phyloP scores from a whole-genome alignment of 1,140 invertebrate genomes.

The Drosophila nigromelanica region DNA sequence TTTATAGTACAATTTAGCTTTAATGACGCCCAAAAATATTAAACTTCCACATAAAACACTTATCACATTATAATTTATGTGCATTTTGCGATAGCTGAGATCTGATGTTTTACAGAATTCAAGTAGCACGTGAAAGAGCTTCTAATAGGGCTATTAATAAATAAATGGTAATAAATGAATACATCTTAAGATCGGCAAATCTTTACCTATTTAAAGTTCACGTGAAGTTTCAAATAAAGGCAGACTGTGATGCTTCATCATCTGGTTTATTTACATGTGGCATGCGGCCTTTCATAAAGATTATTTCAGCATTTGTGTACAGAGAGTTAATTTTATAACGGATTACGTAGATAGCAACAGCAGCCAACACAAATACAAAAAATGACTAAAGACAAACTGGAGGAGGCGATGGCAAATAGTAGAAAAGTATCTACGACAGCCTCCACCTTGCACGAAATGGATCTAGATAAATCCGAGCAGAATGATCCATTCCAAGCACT shows the following conservation, averaged over 20 bases:
- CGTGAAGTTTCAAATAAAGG: not conserved
- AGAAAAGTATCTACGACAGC: slow-evolving; percentile 52
- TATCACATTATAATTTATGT: slow-evolving; percentile 4
- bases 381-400: slow-evolving; percentile 61
- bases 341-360: slow-evolving; percentile 14
- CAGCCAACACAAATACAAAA: slow-evolving; percentile 16
- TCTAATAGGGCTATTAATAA: not conserved
- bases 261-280: slow-evolving; percentile 13
- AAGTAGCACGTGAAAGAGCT: not conserved
- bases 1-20: not conserved
- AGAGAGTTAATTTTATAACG: not conserved
- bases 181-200: not conserved
- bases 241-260: not conserved
- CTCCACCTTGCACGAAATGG: slow-evolving; percentile 54
- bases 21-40: not conserved
- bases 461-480: slow-evolving; percentile 67
- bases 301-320: slow-evolving; percentile 26
- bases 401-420: slow-evolving; percentile 44
- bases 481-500: slow-evolving; percentile 85
- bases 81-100: not conserved
- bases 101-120: not conserved
- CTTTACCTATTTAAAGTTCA: not conserved
- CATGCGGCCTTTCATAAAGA: slow-evolving; percentile 55
- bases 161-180: not conserved
- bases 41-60: slow-evolving; percentile 9